Evolutionary conservation across 2,113 vertebrate species (phyloP), one percentile per base, ranked within the genome.

Genomic region (Desmodus rotundus): DNA sequence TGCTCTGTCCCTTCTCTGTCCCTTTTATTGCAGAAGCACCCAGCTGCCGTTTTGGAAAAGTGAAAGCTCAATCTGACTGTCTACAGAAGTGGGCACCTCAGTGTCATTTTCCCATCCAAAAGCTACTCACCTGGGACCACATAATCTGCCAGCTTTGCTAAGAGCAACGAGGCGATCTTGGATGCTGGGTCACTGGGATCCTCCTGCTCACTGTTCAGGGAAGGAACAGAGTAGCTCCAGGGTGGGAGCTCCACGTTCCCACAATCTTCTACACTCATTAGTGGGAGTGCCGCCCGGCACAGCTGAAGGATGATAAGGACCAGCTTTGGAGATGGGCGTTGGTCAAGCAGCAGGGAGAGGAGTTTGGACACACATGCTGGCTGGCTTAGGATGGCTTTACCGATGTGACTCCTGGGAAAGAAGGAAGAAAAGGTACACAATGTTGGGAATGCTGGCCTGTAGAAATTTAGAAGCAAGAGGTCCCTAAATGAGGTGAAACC

Each of bases 291-390:
- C 1, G 99, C 99, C 63, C 99, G 99, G 96, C 99, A 99, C 58
- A 99, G 65, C 97, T 99, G 99, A 41, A 99, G 99, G 96, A 99
- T 99, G 96, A 99, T 99, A 52, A 99, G 99, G 19, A 99, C 99
- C 97, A 99, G 97, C 97, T 99, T 99, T 82, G 99, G 99, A 38
- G 99, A 99, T 0, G 99, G 99, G 73, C 99, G 99, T 91, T 99
- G 99, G 97, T 99, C 99, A 96, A 99, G 98, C 31, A 99, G 99
- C 89, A 99, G 98, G 0, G 99, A 99, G 54, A 99, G 99, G 5
- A 99, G 99, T 95, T 99, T 99, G 88, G 99, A 99, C 77, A 99
- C 99, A n/a, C 99, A 99, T 41, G 99, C 99, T 56, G 99, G 99
- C 97, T 99, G 99, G 97, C 99, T 99, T 81, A 99, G 98, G 98